Conservation (phyloP, 2,888 invertebrate species). For the Merodon equestris region DNA sequence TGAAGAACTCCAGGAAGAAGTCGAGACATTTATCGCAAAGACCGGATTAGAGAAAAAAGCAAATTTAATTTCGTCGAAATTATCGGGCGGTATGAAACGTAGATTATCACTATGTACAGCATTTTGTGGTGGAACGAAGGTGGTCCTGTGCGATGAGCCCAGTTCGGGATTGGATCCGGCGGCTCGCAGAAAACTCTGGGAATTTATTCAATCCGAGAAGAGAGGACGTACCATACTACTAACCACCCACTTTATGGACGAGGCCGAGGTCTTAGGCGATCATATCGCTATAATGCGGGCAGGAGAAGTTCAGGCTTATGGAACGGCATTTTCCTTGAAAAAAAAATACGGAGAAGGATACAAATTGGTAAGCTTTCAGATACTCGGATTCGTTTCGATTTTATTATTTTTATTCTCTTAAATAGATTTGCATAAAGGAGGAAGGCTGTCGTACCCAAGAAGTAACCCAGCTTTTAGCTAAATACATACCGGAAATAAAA, state of each 20-base stretch:
- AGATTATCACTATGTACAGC: conserved; percentile 88
- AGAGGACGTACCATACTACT: conserved; percentile 87
- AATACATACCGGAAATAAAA: conserved; percentile 83
- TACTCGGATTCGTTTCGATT: too few species aligned
- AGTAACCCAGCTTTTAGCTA: conserved; percentile 82
- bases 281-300: conserved; percentile 92
- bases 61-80: conserved; percentile 80
- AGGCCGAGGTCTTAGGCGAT: conserved; percentile 92
- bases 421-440: conserved; percentile 80
- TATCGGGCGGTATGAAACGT: conserved; percentile 90
- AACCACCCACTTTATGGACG: conserved; percentile 94
- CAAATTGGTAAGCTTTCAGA: conserved; percentile 80
- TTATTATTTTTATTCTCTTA: too few species aligned
- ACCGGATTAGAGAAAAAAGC: conserved; percentile 85
- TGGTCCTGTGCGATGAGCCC: conserved; percentile 87
- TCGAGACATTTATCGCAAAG: conserved; percentile 82
- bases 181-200: conserved; percentile 91
- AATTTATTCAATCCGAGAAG: conserved; percentile 86
- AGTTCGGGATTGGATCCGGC: conserved; percentile 94
- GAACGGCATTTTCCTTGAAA: conserved; percentile 90
- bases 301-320: conserved; percentile 88
- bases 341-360: conserved; percentile 92
- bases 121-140: conserved; percentile 86
- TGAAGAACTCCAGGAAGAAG: conserved; percentile 81
- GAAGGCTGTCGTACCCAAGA: conserved; percentile 79